Base-by-base conservation (phyloP, 2,888 invertebrate genomes). In the Myathropa florea region DNA sequence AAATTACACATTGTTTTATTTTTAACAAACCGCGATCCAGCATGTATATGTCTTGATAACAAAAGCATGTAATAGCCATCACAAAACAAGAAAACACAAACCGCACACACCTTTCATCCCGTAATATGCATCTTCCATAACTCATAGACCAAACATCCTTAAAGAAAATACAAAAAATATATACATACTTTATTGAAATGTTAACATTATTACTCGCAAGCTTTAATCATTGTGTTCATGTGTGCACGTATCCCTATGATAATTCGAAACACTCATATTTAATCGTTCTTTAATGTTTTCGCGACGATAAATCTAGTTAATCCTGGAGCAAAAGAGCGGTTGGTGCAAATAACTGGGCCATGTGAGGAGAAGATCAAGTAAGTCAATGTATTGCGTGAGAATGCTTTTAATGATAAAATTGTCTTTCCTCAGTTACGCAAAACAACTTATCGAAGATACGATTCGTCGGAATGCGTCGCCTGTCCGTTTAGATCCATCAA, bases 391-490 rank as follows among this genome's bases (percentile, higher is more conserved):
- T 46, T 10, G 12, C 28, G 6, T n/a, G 6, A 18, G 75, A 67
- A 12, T 65, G 61, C 55, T 28, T n/a, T 0, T 3, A 59, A n/a
- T 33, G 33, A 68, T 67, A 10, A 6, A n/a, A 4, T 12, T 60
- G 2, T 33, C 57, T 18, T 75, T 39, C 28, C 92, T 21, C 90
- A 97, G 97, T 91, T 96, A 97, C 92, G 98, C 98, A 57, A 98
- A 98, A 93, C 96, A 97, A 92, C 94, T 98, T 92, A 98, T 98
- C 91, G 98, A 98, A 92, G 98, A 98, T 91, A 98, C 98, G 88
- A 98, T 98, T 91, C 95, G 97, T 88, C 95, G 98, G 91, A 98
- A 98, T 94, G 97, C 98, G 89, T 98, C 98, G 68, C 98, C 98
- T 71, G 96, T 97, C 89, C 95, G 97, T 89, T 93, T 95, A 89